Evolutionary conservation across 2,113 vertebrate genomes (phyloP), one percentile per base, ranked within the genome.

Genomic region (Paracanthobrama guichenoti): DNA sequence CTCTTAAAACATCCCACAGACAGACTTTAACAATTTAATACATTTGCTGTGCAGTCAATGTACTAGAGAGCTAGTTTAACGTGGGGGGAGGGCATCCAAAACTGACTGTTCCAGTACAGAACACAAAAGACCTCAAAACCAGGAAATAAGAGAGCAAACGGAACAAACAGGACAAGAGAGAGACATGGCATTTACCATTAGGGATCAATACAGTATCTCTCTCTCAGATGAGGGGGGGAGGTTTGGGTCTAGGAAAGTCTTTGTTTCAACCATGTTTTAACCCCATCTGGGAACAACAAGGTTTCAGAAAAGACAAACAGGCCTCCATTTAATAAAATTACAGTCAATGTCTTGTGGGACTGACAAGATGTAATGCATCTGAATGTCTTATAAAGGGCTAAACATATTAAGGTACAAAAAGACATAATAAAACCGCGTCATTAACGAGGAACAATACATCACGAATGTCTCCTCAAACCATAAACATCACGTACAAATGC

Each of bases 141-240:
- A 79, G 57, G 57, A 79, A 64, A 60, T 78, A 42, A 78, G 55
- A 22, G 16, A n/a, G 28, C 2, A 39, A 77, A 42, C 6, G 31
- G 31, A 8, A 78, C 74, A 78, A 77, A 79, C 35, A 79, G 57
- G 8, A 62, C 42, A 31, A 48, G 24, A 80, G 16, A 48, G 3
- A 66, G 16, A 67, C 44, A 81, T 26, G 12, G 18, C 44, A 53
- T 35, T 81, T 50, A 20, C 18, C 26, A 81, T 67, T 14, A 67
- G 26, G 46, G 79, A 81, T 81, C 79, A 81, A 81, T 81, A 81
- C 60, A 81, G 60, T 53, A 67, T 67, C 60, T n/a, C 35, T 81
- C n/a, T 53, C 50, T 81, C 9, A 80, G 16, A 50, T 2, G 6
- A 1, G 44, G 16, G 53, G 53, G 79, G 79, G 44, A 8, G 62